Base-by-base conservation (phyloP, 1,140 invertebrate species). In the Arctopsyche grandis region DNA sequence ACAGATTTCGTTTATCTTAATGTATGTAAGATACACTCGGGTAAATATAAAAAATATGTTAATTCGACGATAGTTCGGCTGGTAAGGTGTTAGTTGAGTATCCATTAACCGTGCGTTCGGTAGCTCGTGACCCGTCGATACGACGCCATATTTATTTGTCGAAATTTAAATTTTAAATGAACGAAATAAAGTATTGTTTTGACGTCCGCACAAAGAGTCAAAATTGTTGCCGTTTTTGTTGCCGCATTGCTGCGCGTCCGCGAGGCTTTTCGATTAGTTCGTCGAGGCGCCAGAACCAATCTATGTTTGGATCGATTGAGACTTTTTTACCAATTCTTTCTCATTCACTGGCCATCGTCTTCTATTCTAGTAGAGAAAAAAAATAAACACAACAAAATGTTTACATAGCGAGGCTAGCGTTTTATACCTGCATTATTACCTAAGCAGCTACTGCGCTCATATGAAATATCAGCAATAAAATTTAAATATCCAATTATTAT, bases 241-340 rank as follows among this genome's bases (percentile, higher is more conserved):
- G 58, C 14, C 21, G 21, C 63, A 66, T 66, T 66, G 63, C 24
- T 66, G 63, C 19, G 24, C 63, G 63, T 66, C 12, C 24, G 9
- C 21, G 26, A 77, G 48, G 63, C 21, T 77, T 77, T 77, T 69
- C 63, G 75, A 69, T 77, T 48, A 69, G 29, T 66, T 69, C 21
- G 5, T 7, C 48, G 75, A 44, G 43, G 63, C 63, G 75, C 75
- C 75, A 77, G 60, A 77, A 69, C 60, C 63, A 77, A 77, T 77
- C 75, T 77, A 48, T 76, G 75, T 69, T 77, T 69, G 75, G 75
- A 77, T 77, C 48, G 44, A 77, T 52, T 77, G 75, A 52, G 26
- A 77, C 19, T 69, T 58, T 77, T 77, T 69, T 77, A 44, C 26
- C 5, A 58, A 19, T 5, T 66, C 24, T 22, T 66, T 66, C 56